Evolutionary conservation across 2,113 vertebrate genomes (phyloP).

Genomic region (Nipponia nippon): DNA sequence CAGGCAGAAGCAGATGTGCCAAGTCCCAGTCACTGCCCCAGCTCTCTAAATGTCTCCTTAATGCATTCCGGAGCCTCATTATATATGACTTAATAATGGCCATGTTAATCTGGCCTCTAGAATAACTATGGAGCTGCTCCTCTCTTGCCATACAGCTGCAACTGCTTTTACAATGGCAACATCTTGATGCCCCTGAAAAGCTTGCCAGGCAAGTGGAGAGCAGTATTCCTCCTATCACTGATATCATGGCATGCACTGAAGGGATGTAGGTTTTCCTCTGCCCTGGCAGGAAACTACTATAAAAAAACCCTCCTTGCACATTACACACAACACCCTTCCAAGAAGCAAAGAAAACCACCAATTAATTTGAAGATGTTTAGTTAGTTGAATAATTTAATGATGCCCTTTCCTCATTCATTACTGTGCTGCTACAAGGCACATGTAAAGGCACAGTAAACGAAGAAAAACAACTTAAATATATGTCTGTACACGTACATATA

Average conservation of each 20-base stretch:
- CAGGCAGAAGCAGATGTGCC: neutral
- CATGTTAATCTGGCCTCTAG: neutral
- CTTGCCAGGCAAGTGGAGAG: neutral
- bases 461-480: neutral
- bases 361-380: neutral
- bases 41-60: neutral
- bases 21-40: neutral
- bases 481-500: neutral
- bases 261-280: neutral
- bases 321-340: neutral
- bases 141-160: neutral
- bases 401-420: neutral
- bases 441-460: neutral
- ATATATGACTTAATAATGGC: neutral
- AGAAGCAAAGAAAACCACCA: neutral
- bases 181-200: neutral
- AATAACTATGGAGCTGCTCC: neutral
- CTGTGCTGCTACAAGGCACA: neutral
- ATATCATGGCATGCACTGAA: neutral
- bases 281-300: neutral
- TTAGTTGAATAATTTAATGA: neutral
- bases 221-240: neutral
- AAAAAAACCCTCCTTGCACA: neutral
- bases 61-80: accelerated
- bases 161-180: neutral